Evolutionary conservation across 2,888 invertebrate genomes (phyloP).

Genomic region (Plutella xylostella): DNA sequence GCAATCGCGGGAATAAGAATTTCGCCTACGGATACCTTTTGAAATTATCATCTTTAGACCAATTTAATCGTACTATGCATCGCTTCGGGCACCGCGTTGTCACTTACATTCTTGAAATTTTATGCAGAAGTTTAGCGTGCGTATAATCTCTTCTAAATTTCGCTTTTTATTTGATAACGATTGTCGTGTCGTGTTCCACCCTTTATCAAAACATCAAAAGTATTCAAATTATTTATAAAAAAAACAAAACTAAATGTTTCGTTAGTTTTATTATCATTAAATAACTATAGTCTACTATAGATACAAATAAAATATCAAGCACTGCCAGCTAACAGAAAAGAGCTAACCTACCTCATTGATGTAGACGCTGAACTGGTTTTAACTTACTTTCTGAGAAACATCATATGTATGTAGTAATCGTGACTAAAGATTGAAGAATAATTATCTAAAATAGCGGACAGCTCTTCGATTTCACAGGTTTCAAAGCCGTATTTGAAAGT

Average conservation of each 20-base stretch:
- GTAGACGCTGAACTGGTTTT: conserved; percentile 18
- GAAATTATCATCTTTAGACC: conserved; percentile 49
- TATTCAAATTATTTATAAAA: no score
- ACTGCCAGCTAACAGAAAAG: no score
- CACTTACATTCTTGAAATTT: conserved; percentile 18
- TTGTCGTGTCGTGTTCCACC: no score
- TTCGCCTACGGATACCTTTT: conserved; percentile 61
- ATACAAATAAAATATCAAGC: no score
- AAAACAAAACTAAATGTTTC: no score
- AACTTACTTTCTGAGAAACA: no score
- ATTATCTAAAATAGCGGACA: conserved; percentile 45
- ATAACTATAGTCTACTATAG: no score
- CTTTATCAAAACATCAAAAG: no score
- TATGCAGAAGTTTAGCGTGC: conserved; percentile 9
- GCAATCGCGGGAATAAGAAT: conserved; percentile 49
- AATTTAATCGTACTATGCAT: conserved; percentile 24
- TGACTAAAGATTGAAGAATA: conserved; percentile 50
- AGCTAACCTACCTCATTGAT: not conserved
- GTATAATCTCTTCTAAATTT: not conserved
- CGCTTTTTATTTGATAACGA: no score
- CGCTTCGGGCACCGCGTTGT: conserved; percentile 12
- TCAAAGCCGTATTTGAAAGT: conserved; percentile 62
- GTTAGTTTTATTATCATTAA: no score
- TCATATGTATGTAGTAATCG: conserved; percentile 43
- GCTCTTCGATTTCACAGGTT: conserved; percentile 52